Percentiles rank a stretch among this genome's conserved stretches.
phyloP scores from a whole-genome alignment of 1,140 invertebrate genomes.

The Zaprionus ornatus region DNA sequence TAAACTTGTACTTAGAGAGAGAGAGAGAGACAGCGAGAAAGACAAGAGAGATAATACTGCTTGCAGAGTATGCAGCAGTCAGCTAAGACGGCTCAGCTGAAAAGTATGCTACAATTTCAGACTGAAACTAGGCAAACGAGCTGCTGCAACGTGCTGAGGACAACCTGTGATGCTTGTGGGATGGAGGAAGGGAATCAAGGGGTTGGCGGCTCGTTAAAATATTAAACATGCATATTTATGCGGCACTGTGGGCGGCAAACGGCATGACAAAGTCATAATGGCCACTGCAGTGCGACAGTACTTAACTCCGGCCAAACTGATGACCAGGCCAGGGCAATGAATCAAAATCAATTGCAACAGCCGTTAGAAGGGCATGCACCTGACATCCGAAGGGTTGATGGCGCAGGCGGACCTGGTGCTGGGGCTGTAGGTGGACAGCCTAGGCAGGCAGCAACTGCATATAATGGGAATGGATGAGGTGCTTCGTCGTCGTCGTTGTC shows the following conservation, averaged over 20 bases:
- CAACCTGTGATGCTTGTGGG: no score
- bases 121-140: neutral
- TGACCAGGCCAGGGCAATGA: slow-evolving; percentile 38
- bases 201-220: neutral
- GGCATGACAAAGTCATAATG: slow-evolving; percentile 21
- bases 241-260: neutral
- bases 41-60: neutral
- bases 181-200: neutral
- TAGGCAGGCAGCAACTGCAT: neutral
- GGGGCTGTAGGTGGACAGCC: no score
- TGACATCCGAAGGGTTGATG: slow-evolving; percentile 12
- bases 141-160: neutral
- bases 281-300: slow-evolving; percentile 6
- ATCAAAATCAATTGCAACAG: slow-evolving; percentile 72
- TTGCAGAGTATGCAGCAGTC: neutral
- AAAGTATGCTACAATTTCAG: neutral
- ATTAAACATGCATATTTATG: slow-evolving; percentile 6
- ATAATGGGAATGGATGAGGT: slow-evolving; percentile 4
- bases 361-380: slow-evolving; percentile 42
- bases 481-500: neutral
- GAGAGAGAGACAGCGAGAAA: neutral
- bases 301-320: neutral
- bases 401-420: no score
- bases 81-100: neutral
- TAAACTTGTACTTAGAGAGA: neutral